Percentiles rank a stretch among this genome's conserved stretches.
Conservation (phyloP, 2,797 vertebrate genomes). For the Hyperoplus lanceolatus region DNA sequence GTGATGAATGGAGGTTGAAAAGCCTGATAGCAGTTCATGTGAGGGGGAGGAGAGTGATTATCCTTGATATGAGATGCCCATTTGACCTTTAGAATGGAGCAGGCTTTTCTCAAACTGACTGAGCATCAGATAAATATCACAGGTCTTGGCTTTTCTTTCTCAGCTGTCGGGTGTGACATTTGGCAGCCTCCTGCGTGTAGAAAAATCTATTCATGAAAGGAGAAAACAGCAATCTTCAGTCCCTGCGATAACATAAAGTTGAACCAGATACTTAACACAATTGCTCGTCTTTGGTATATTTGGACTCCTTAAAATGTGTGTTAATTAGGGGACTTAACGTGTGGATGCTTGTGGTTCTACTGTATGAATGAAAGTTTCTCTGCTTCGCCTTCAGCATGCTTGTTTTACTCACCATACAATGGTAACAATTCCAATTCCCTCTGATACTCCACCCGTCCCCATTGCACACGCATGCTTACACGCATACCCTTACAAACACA, state of each 20-base stretch:
- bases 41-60: constrained; percentile 59
- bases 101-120: constrained; percentile 56
- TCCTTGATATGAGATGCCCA: constrained; percentile 54
- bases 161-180: constrained; percentile 71
- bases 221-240: constrained; percentile 12
- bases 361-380: constrained; percentile 36
- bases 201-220: constrained; percentile 41
- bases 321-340: constrained; percentile 12
- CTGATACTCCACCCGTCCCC: constrained; percentile 18
- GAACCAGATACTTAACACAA: constrained; percentile 5
- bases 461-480: not conserved
- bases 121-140: constrained; percentile 73
- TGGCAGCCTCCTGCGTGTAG: constrained; percentile 57
- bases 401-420: constrained; percentile 58
- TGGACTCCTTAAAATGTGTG: constrained; percentile 28
- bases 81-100: constrained; percentile 67
- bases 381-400: constrained; percentile 48
- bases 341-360: constrained; percentile 15
- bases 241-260: constrained; percentile 8
- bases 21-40: constrained; percentile 28
- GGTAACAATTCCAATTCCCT: constrained; percentile 36
- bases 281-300: constrained; percentile 26
- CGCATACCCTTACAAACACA: constrained; percentile 27
- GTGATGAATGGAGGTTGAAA: constrained; percentile 44
- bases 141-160: constrained; percentile 63